Base-by-base conservation (phyloP, 1,140 invertebrate species). In the Ctenoplectra terminalis region DNA sequence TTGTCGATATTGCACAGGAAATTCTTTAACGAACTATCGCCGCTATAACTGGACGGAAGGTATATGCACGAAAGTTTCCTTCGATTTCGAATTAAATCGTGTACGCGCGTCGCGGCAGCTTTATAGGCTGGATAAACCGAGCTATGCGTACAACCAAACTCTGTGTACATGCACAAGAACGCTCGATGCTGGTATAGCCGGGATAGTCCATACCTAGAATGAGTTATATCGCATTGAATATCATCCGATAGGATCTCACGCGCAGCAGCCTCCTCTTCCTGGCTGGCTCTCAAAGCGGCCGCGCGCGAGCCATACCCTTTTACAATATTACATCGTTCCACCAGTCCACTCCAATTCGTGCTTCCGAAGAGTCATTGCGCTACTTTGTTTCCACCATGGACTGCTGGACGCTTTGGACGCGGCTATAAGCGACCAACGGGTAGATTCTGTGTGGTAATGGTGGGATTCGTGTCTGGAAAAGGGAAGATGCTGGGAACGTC, bases 141-240 rank as follows among this genome's bases (percentile, higher is more conserved):
- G 26, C 26, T 17, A 15, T 4, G 5, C 48, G 29, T 46, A 43
- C 34, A 2, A n/a, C 7, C 26, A 8, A 23, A 11, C 29, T 17
- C 6, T 3, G 0, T 63, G 20, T 7, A 63, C 60, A 34, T 63
- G 40, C 34, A 63, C 34, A 20, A 7, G 67, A n/a, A 31, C 29
- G 20, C 8, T 0, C 11, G 17, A 20, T 17, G 31, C 37, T 23
- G 20, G 70, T 15, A 26, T 20, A 17, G 34, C 23, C 7, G 43
- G 50, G 81, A 78, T 83, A 83, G 74, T 80, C 84, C 84, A 83
- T 83, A 85, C 81, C 74, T 77, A 85, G 84, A 85, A 85, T 85
- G 84, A 85, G 84, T 85, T 85, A 85, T 85, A 83, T 72, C 81
- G 84, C 84, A 85, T 85, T 85, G 74, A 85, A 83, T 83, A 85